Base-by-base conservation (phyloP, 2,797 vertebrate species). In the Aulostomus chinensis region DNA sequence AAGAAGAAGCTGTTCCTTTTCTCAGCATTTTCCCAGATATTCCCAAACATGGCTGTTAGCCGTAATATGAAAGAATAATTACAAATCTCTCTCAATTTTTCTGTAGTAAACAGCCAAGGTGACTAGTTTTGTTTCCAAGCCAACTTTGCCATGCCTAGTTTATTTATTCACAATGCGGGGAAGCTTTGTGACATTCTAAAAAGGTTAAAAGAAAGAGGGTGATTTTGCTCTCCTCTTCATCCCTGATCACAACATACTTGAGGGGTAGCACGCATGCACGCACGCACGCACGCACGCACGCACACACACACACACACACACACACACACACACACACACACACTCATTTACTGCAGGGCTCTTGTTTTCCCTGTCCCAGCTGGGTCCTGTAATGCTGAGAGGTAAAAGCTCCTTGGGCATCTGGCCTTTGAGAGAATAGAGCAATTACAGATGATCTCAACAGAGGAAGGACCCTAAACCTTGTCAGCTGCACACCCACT, bases 391-490 rank as follows among this genome's bases (percentile, higher is more conserved):
- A 35, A 59, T 24, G 36, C 65, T 15, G 7, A 30, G 57, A 86
- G 56, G 64, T 53, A 57, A 68, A 68, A 48, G 36, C 50, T 68
- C 63, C 47, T 3, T 33, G 34, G 76, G 60, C 82, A 76, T 83
- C 34, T 76, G 76, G 72, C 41, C 76, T 73, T 54, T 76, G 69
- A 78, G 89, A 89, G 81, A 87, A 86, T 71, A 67, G 52, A 80
- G 77, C 88, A 87, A 87, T 70, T 65, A 87, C 68, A 81, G 69
- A 87, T 76, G 45, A 38, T 49, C 48, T 59, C 21, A 46, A 45
- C 54, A 53, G 40, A 69, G 29, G 53, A 51, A 39, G 35, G 36
- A 38, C 47, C 35, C 52, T 47, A 65, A 70, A 75, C 53, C 52
- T 24, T 34, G 31, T 59, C 68, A 65, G 46, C 65, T 67, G 52